Evolutionary conservation across 2,113 vertebrate genomes (phyloP), one percentile per base, ranked within the genome.

Genomic region (Neodontobutis hainanensis): DNA sequence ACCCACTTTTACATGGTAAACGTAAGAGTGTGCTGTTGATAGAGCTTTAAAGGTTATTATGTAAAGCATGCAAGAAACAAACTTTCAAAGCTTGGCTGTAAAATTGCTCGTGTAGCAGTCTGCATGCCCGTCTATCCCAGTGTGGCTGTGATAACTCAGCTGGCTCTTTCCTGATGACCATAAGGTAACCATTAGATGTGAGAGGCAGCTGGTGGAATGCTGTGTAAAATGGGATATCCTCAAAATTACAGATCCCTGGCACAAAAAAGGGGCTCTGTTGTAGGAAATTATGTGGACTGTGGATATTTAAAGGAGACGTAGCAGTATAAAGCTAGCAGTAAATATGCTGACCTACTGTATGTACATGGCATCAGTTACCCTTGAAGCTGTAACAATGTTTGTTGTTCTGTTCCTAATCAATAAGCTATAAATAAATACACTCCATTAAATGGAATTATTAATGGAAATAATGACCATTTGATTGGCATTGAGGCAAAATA

Each of bases 101-200:
- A 84, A 87, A 82, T 71, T 84, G 84, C 80, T 65, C 16, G 62
- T 77, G 63, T 72, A 66, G 86, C 83, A 86, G 83, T 86, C 74
- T 85, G 76, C 61, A 58, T 58, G 74, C 82, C 80, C 68, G 83
- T 78, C 78, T 61, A 50, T 84, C 70, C 70, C 74, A 61, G 70
- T 74, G 62, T 71, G 81, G 77, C 82, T 86, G 85, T 85, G 82
- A 83, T 84, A 71, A 73, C 74, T 61, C 53, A 72, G 78, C 70
- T 70, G 80, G 78, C 81, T 75, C 68, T 84, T 87, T 83, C 78
- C 68, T 83, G 68, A 68, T 67, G 76, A 14, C 70, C 89, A 90
- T 79, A 87, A 87, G 85, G 85, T 80, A 86, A 83, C 77, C 80
- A 90, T 89, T 88, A 89, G 74, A 86, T 38, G 63, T 83, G 74